phyloP scores from a whole-genome alignment of 2,797 vertebrate genomes.

The Manis javanica region DNA sequence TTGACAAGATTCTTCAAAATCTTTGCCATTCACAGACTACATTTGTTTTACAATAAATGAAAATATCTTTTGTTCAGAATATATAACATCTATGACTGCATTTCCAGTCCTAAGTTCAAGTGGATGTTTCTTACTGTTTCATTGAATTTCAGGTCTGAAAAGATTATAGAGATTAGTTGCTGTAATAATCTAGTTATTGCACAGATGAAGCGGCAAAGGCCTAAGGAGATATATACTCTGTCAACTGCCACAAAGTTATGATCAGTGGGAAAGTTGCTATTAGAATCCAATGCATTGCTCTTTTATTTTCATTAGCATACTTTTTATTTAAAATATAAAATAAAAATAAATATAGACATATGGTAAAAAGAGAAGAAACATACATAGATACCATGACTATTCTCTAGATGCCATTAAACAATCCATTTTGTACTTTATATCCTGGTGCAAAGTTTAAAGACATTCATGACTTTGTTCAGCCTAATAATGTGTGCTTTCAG shows the following conservation, averaged over 20 bases:
- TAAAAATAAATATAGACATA: not conserved
- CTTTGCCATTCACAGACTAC: not conserved
- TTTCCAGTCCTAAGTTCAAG: not conserved
- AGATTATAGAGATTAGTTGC: not conserved
- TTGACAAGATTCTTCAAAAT: not conserved
- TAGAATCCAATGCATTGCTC: not conserved
- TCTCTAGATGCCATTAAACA: not conserved
- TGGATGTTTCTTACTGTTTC: not conserved
- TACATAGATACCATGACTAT: not conserved
- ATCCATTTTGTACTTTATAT: constrained; percentile 45
- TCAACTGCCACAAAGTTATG: not conserved
- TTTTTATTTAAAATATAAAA: not conserved
- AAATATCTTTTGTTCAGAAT: not conserved
- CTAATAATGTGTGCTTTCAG: constrained; percentile 53
- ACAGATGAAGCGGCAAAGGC: not conserved
- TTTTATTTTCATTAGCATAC: not conserved
- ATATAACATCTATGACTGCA: not conserved
- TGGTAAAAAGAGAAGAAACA: not conserved
- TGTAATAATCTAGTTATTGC: not conserved
- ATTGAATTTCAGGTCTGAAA: not conserved
- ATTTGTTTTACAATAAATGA: constrained; percentile 18
- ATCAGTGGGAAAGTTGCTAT: not conserved
- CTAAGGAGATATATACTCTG: not conserved
- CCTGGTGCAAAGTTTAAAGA: constrained; percentile 59
- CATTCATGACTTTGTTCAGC: constrained; percentile 57